Conservation (phyloP, 2,888 invertebrate genomes). For the Watsonalla cultraria region DNA sequence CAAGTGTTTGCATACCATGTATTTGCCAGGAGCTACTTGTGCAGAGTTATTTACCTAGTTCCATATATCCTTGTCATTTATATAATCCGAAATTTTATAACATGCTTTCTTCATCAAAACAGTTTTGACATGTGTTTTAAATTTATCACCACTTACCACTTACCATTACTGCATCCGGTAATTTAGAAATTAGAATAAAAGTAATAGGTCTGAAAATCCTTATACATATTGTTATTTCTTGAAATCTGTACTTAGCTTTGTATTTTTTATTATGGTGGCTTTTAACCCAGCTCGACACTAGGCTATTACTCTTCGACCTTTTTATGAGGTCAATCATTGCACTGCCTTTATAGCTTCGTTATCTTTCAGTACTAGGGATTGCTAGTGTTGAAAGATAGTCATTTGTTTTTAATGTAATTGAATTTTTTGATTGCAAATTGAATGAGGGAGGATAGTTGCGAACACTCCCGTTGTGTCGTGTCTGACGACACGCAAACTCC, state of each 20-base stretch:
- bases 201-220: no score
- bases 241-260: background rate
- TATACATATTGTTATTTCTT: no score
- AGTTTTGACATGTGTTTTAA: no score
- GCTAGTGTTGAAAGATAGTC: background rate
- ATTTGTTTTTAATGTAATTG: background rate
- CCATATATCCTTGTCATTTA: no score
- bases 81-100: no score
- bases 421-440: background rate
- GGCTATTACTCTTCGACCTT: conserved; percentile 19
- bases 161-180: no score
- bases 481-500: conserved; percentile 32
- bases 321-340: conserved; percentile 5
- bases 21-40: no score
- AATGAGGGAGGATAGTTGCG: conserved; percentile 28
- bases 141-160: no score
- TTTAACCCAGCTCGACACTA: conserved; percentile 7
- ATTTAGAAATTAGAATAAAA: background rate
- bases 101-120: no score
- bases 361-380: background rate
- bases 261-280: background rate
- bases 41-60: no score
- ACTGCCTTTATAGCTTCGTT: background rate
- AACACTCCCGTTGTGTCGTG: conserved; percentile 35
- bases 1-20: no score